These are phyloP conservation scores for Phasianus colchicus DNA, from an alignment of 2,113 vertebrate species.

Conservation along the genomic window DNA sequence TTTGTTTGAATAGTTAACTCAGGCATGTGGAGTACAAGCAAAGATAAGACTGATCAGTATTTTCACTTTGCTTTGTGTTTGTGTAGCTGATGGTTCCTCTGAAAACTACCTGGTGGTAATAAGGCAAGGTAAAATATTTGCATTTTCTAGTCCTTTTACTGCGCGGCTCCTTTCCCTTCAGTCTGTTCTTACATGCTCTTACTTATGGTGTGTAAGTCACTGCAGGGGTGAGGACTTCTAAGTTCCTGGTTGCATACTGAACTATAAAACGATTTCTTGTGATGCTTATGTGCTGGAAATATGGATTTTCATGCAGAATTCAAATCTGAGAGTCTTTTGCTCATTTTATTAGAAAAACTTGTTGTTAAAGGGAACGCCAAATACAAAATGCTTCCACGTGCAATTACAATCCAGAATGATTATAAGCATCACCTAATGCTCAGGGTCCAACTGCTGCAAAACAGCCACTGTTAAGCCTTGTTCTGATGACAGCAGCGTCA, in stretches of 20 bases:
- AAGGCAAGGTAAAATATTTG: neutral
- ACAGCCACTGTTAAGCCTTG: neutral
- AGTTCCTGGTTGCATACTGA: neutral
- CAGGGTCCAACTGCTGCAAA: neutral
- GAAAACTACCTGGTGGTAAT: neutral
- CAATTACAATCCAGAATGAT: neutral
- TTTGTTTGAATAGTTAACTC: conserved; percentile 13
- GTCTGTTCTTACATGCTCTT: neutral
- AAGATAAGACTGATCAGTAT: neutral
- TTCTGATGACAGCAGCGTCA: neutral
- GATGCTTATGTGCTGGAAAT: neutral
- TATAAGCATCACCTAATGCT: neutral
- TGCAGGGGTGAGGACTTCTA: neutral
- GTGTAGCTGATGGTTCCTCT: neutral
- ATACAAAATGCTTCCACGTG: neutral
- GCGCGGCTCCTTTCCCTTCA: neutral
- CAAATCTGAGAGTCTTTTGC: neutral
- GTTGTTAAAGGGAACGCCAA: neutral
- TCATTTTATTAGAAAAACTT: neutral
- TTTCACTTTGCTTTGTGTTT: neutral
- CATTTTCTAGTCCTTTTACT: neutral
- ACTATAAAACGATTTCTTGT: neutral
- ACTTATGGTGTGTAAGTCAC: neutral
- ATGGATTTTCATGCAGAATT: neutral
- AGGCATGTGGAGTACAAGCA: neutral